phyloP scores from a whole-genome alignment of 1,140 invertebrate species.

The Calosoma granatense region DNA sequence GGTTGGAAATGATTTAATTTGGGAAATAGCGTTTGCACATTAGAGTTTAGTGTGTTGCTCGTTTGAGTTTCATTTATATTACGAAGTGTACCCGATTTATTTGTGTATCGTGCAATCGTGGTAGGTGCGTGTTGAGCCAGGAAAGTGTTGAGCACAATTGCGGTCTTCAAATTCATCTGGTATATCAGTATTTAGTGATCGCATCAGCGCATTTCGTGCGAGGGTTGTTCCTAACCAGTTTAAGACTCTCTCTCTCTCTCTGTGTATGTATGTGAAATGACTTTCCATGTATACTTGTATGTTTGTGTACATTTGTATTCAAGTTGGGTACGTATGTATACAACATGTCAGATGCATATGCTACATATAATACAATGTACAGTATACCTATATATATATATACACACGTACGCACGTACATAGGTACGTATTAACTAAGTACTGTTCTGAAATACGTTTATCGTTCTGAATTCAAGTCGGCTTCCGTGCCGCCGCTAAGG shows the following conservation, averaged over 20 bases:
- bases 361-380: background rate
- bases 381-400: background rate
- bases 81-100: no score
- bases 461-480: background rate
- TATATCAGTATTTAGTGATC: no score
- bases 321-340: background rate
- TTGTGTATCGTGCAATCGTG: no score
- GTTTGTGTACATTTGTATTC: background rate
- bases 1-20: no score
- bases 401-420: background rate
- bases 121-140: no score
- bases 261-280: background rate
- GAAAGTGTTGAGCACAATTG: no score
- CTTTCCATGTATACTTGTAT: background rate
- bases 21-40: no score
- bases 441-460: background rate
- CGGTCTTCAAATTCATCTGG: no score
- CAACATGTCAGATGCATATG: background rate
- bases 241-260: background rate
- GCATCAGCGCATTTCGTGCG: no score
- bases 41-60: no score
- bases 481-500: background rate
- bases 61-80: no score
- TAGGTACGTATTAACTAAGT: background rate
- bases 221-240: background rate